Percentiles rank a stretch among this genome's conserved stretches.
phyloP scores from a whole-genome alignment of 2,888 invertebrate genomes.

The Philereme transversata region DNA sequence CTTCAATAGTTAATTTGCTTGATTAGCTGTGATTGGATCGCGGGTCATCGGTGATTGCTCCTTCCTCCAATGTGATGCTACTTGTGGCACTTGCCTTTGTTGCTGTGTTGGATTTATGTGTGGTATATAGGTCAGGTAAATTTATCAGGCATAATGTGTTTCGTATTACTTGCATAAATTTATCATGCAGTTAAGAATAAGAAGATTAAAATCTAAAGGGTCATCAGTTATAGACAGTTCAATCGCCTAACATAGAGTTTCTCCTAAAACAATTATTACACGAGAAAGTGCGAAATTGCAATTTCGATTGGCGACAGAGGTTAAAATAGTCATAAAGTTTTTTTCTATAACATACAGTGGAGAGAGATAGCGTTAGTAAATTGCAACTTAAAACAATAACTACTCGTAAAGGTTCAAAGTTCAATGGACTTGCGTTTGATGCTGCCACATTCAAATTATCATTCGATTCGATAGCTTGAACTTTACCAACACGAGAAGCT shows the following conservation, averaged over 20 bases:
- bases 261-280: constrained; percentile 11
- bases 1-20: constrained; percentile 72
- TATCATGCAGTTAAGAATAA: too few species aligned
- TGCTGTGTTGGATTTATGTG: constrained; percentile 18
- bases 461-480: constrained; percentile 14
- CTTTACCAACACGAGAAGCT: constrained; percentile 32
- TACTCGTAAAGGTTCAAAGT: constrained; percentile 8
- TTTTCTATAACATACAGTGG: not conserved
- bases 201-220: too few species aligned
- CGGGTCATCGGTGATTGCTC: constrained; percentile 67
- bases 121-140: constrained; percentile 5
- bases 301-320: constrained; percentile 11
- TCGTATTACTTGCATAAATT: too few species aligned
- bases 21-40: constrained; percentile 76
- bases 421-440: not conserved
- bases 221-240: too few species aligned
- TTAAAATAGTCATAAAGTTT: constrained; percentile 8
- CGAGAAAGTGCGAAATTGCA: constrained; percentile 23
- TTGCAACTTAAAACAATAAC: not conserved
- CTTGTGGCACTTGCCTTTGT: constrained; percentile 48
- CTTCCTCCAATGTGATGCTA: constrained; percentile 55
- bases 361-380: not conserved
- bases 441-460: not conserved
- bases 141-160: too few species aligned
- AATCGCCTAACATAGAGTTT: not conserved